A percentile compares a stretch with the other conserved stretches of the same genome.
Evolutionary conservation across 1,140 invertebrate genomes (phyloP).

Genomic region (Caenorhabditis brenneri): DNA sequence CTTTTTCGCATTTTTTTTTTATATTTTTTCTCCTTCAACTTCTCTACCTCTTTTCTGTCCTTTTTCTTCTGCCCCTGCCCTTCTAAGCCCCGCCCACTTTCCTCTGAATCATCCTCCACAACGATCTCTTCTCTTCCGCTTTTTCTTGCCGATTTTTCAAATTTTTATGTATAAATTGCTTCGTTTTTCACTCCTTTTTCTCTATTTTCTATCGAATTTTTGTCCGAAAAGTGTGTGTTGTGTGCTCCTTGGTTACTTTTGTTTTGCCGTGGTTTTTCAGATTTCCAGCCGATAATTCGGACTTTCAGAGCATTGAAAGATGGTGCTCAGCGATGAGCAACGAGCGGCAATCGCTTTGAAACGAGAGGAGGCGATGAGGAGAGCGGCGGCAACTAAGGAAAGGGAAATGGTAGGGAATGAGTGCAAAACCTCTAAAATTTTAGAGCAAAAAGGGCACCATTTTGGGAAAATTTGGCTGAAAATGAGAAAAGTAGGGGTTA

Average conservation of each 20-base stretch:
- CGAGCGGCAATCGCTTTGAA: constrained; percentile 42
- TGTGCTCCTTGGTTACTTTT: not conserved
- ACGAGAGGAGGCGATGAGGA: constrained; percentile 21
- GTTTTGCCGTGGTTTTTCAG: not conserved
- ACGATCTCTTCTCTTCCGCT: not conserved
- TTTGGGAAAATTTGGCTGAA: no score
- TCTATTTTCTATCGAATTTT: not conserved
- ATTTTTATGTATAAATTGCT: not conserved
- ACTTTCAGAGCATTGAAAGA: not conserved
- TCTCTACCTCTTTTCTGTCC: not conserved
- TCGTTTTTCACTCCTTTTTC: not conserved
- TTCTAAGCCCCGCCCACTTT: no score
- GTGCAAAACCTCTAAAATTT: not conserved
- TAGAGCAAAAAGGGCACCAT: no score
- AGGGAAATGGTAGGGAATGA: not conserved
- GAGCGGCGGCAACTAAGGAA: constrained; percentile 4
- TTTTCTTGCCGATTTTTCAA: not conserved
- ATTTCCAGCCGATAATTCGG: not conserved
- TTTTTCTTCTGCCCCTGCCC: not conserved
- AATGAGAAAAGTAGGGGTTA: no score
- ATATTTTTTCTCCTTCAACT: no score
- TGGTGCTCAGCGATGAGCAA: constrained; percentile 46
- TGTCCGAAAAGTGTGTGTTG: not conserved
- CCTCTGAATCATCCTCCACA: not conserved
- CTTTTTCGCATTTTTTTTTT: no score